Evolutionary conservation across 1,140 invertebrate species (phyloP), one percentile per base, ranked within the genome.

Genomic region (Drosophila lowei): DNA sequence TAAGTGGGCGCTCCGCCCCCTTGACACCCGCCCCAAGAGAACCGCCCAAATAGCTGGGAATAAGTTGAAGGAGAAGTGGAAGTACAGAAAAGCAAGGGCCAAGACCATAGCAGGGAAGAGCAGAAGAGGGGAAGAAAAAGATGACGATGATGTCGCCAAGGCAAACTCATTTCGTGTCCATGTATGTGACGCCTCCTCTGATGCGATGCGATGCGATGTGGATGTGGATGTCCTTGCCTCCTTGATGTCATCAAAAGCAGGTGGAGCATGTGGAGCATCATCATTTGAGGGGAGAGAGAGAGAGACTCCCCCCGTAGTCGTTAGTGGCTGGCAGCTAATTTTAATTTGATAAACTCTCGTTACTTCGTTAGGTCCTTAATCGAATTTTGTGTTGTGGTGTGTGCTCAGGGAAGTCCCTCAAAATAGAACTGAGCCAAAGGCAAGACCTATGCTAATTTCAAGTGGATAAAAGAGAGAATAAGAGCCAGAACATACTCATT

Each of bases 121-220:
- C 28, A 11, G 9, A 11, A 13, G 11, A 1, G 13, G 34, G 34
- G 11, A 11, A 38, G 50, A 57, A 74, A 68, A 75, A 73, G 79
- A 84, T 72, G 67, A 79, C 61, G 46, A 72, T 50, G 70, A 55
- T 56, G 70, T 38, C 44, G 68, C 68, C 70, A 63, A 72, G 50
- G 65, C 65, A 56, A 63, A 30, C 70, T 55, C 68, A 54, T 72
- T 72, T 62, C 18, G 68, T 50, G 49, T 72, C 44, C 68, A 43
- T 72, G 57, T 34, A 46, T 66, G 46, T 44, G 64, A 50, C n/a
- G 46, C 59, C 58, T 42, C 11, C 43, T 25, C 60, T 25, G 61
- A 5, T 34, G 28, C 43, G 28, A 18, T 18, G 18, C 18, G 18
- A 18, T 25, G 4, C 5, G 23, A 25, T 25, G 4, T 25, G 23